A percentile compares a stretch with the other conserved stretches of the same genome.
Conservation (phyloP, 2,797 vertebrate genomes). For the Phyllotis vaccarum region DNA sequence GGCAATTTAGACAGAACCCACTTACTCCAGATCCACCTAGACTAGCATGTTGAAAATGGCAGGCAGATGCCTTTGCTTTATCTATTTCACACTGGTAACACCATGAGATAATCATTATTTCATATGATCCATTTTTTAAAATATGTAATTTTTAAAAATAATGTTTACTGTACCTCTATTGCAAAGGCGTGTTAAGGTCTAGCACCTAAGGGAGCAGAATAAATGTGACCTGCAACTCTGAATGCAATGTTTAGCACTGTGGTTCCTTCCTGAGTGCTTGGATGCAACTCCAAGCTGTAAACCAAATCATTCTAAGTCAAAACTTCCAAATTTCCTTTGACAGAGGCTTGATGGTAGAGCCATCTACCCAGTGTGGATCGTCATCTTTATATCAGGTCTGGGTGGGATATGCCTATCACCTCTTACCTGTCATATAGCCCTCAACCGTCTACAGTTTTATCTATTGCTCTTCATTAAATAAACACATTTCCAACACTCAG, state of each 20-base stretch:
- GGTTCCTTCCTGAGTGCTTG: neutral
- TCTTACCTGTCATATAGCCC: neutral
- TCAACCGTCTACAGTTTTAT: neutral
- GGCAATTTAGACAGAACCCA: neutral
- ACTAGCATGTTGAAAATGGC: fast-evolving
- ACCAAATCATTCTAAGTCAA: neutral
- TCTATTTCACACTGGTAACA: neutral
- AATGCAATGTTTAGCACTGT: neutral
- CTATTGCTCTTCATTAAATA: neutral
- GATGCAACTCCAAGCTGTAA: neutral
- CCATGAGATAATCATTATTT: neutral
- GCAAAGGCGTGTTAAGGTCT: neutral
- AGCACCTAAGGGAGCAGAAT: neutral
- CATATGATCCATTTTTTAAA: neutral
- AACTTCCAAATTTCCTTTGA: neutral
- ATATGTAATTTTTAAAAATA: neutral
- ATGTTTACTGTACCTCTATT: neutral
- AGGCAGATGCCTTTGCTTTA: neutral
- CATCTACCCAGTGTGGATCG: fast-evolving
- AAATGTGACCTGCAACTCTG: neutral
- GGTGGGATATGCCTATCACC: fast-evolving
- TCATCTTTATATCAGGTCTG: neutral
- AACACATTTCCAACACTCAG: neutral
- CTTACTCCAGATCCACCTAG: too few relatives aligned
- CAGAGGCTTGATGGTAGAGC: neutral